Evolutionary conservation across 2,797 vertebrate species (phyloP).

Genomic region (Coranthus polyacanthus): DNA sequence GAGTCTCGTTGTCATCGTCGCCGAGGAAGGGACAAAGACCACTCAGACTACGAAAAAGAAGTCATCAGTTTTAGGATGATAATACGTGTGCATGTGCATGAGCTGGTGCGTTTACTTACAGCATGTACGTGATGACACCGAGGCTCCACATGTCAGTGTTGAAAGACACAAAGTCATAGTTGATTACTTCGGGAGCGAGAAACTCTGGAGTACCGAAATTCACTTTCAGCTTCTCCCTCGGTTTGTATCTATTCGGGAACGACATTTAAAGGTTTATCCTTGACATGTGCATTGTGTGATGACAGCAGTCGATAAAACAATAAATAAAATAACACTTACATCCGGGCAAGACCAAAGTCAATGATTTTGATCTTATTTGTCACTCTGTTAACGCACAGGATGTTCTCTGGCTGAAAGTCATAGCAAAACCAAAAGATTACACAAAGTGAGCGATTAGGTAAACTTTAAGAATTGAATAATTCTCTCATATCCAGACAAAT

Average conservation of each 20-base stretch:
- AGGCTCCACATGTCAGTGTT: slow-evolving; percentile 99
- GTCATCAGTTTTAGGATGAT: not conserved
- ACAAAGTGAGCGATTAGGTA: not conserved
- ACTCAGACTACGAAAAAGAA: slow-evolving; percentile 86
- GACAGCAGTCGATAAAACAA: not conserved
- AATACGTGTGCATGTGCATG: not conserved
- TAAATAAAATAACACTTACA: slow-evolving; percentile 80
- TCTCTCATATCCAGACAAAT: not conserved
- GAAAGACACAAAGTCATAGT: slow-evolving; percentile 97
- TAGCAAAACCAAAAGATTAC: slow-evolving; percentile 12
- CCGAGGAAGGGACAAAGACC: slow-evolving; percentile 97
- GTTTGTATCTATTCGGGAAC: slow-evolving; percentile 89
- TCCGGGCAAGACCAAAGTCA: slow-evolving; percentile 97
- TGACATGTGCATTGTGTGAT: too few species aligned
- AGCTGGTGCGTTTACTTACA: slow-evolving; percentile 89
- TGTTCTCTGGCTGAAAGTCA: slow-evolving; percentile 94
- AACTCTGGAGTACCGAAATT: slow-evolving; percentile 98
- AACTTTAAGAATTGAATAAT: not conserved
- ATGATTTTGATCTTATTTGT: slow-evolving; percentile 98
- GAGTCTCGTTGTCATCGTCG: slow-evolving; percentile 92
- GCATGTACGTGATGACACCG: slow-evolving; percentile 97
- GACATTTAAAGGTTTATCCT: slow-evolving; percentile 1
- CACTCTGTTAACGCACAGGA: slow-evolving; percentile 94
- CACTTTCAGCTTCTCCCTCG: slow-evolving; percentile 94
- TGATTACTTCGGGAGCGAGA: slow-evolving; percentile 96